phyloP scores from a whole-genome alignment of 1,140 invertebrate species.

The Diorhabda sublineata region DNA sequence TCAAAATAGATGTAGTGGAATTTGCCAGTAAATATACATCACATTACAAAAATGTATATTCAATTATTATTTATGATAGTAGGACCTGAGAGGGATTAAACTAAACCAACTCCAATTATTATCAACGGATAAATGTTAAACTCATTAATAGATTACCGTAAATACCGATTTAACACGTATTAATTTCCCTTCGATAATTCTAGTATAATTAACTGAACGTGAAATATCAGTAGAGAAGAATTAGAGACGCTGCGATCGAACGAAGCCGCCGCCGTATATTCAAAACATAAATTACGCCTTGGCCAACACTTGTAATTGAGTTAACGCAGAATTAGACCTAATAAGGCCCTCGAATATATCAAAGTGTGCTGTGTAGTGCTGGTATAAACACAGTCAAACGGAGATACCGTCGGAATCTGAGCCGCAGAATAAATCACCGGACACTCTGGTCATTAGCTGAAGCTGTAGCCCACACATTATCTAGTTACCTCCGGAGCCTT shows the following conservation, averaged over 20 bases:
- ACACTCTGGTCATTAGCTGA: constrained; percentile 46
- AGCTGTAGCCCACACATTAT: constrained; percentile 42
- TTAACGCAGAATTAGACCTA: constrained; percentile 39
- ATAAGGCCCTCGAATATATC: constrained; percentile 43
- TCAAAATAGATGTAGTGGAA: too few relatives aligned
- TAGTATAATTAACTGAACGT: constrained; percentile 1
- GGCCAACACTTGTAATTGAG: constrained; percentile 39
- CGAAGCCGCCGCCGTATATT: neutral
- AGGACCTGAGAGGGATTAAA: too few relatives aligned
- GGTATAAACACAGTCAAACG: constrained; percentile 43
- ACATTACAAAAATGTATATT: too few relatives aligned
- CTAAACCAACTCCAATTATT: neutral
- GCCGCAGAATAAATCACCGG: constrained; percentile 45
- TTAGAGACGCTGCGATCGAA: neutral
- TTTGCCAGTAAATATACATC: too few relatives aligned
- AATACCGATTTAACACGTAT: neutral
- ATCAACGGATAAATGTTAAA: neutral
- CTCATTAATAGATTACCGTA: constrained; percentile 2
- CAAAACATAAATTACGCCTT: constrained; percentile 32
- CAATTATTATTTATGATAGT: too few relatives aligned
- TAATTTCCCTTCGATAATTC: constrained; percentile 2
- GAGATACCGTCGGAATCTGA: constrained; percentile 40
- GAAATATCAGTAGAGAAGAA: neutral
- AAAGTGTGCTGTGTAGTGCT: constrained; percentile 35
- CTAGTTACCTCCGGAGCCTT: constrained; percentile 39